Evolutionary conservation across 2,888 invertebrate species (phyloP).

Genomic region (Spodoptera exigua): DNA sequence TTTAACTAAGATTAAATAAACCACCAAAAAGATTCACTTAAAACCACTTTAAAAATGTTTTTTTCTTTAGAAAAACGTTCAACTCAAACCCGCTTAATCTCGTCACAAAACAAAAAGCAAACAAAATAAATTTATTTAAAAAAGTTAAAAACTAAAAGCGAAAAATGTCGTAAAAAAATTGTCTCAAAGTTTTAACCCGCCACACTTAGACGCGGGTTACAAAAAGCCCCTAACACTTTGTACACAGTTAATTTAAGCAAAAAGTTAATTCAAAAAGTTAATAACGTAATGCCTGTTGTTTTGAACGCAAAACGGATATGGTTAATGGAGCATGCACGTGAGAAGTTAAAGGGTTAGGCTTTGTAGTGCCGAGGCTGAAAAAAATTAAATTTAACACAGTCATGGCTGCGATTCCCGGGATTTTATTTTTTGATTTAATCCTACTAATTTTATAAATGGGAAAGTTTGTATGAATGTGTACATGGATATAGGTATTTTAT

Average conservation of each 20-base stretch:
- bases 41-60: no score
- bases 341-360: conserved; percentile 44
- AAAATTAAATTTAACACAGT: no score
- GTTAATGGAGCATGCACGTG: conserved; percentile 57
- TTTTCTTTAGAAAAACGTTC: no score
- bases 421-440: no score
- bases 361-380: no score
- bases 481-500: no score
- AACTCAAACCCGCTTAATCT: conserved; percentile 2
- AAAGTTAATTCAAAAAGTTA: conserved; percentile 61
- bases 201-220: conserved; percentile 34
- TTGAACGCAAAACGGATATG: conserved; percentile 47
- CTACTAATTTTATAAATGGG: no score
- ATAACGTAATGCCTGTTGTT: conserved; percentile 56
- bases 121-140: conserved; percentile 1
- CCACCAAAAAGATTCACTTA: no score
- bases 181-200: conserved; percentile 30
- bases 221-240: conserved; percentile 31
- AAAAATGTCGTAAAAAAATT: conserved; percentile 20
- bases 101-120: not conserved
- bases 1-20: no score
- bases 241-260: conserved; percentile 52
- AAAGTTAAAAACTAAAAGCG: conserved; percentile 9
- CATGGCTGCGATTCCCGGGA: no score
- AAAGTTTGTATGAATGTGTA: no score